Conservation (phyloP, 1,140 invertebrate species). For the Drosophila guanche region DNA sequence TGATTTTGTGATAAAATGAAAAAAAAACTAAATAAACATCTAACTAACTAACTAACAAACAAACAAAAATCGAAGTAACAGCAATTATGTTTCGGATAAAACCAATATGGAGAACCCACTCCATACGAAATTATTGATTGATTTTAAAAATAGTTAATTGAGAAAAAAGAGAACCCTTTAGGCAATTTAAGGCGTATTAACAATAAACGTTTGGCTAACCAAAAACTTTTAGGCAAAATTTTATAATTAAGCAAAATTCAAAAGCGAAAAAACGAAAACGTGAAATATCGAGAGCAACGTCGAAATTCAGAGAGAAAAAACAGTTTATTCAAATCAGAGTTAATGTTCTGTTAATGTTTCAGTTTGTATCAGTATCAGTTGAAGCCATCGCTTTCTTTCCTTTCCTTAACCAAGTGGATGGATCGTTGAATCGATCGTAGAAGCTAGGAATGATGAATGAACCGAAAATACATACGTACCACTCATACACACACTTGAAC, state of each 20-base stretch:
- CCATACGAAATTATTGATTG: slow-evolving; percentile 77
- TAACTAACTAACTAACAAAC: slow-evolving; percentile 36
- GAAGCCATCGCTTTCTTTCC: slow-evolving; percentile 28
- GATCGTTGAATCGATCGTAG: background rate
- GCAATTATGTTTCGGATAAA: slow-evolving; percentile 78
- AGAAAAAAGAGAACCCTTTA: slow-evolving; percentile 69
- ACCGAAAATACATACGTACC: slow-evolving; percentile 36
- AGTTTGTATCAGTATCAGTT: slow-evolving; percentile 27
- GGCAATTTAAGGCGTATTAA: slow-evolving; percentile 83
- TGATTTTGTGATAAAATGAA: slow-evolving; percentile 81
- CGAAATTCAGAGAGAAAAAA: slow-evolving; percentile 61
- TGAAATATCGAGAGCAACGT: slow-evolving; percentile 32
- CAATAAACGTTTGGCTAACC: slow-evolving; percentile 80
- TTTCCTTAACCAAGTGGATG: slow-evolving; percentile 36
- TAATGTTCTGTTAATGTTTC: slow-evolving; percentile 54
- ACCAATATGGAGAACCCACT: slow-evolving; percentile 60
- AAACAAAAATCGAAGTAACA: slow-evolving; percentile 39
- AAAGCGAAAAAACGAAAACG: slow-evolving; percentile 45
- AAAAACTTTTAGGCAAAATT: slow-evolving; percentile 82
- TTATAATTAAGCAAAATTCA: slow-evolving; percentile 61
- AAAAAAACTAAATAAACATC: slow-evolving; percentile 40
- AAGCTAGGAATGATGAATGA: slow-evolving; percentile 13
- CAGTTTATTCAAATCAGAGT: slow-evolving; percentile 18
- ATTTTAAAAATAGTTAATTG: slow-evolving; percentile 81
- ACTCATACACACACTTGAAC: slow-evolving; percentile 26